Evolutionary conservation across 2,113 vertebrate genomes (phyloP), one percentile per base, ranked within the genome.

Genomic region (Megaceryle maxima): DNA sequence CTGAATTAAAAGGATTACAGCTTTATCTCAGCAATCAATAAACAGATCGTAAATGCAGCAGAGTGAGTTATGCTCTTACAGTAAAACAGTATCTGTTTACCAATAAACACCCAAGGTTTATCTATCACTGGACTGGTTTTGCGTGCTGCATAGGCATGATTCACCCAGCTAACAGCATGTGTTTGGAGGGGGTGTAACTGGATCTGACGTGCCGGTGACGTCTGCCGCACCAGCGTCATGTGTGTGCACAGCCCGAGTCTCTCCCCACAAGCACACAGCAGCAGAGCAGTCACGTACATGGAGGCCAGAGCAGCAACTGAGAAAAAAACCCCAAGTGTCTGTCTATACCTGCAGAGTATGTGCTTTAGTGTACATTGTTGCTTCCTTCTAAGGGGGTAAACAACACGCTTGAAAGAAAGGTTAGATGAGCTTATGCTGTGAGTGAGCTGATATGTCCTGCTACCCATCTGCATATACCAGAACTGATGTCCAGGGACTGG

Each of bases 281-380:
- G 72, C 64, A 51, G 13, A 90, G 72, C 72, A 90, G 86, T 67
- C 70, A 48, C 6, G 17, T 28, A 29, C n/a, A 11, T 20, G 73
- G 80, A 59, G 73, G 66, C 39, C 88, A 92, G 76, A 56, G 84
- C 3, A 5, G 20, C 60, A 68, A 37, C 0, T 3, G 2, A 94
- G 62, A 13, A 64, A 74, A 43, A 33, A 66, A 57, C 8, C 15
- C 29, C 46, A 55, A n/a, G 17, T 9, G 9, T 59, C 56, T 72
- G 77, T 59, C 51, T 87, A 29, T 7, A n/a, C 51, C 43, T 9
- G 0, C 90, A 69, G 63, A 95, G 44, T 56, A 15, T 62, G 39
- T 20, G 74, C 51, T n/a, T 83, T 48, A 26, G 4, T 0, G 0
- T 18, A 57, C 0, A 0, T 73, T 74, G 28, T 0, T 19, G 16